These are phyloP conservation scores for Anableps anableps DNA, from an alignment of 2,797 vertebrate genomes.

Conservation along the genomic window DNA sequence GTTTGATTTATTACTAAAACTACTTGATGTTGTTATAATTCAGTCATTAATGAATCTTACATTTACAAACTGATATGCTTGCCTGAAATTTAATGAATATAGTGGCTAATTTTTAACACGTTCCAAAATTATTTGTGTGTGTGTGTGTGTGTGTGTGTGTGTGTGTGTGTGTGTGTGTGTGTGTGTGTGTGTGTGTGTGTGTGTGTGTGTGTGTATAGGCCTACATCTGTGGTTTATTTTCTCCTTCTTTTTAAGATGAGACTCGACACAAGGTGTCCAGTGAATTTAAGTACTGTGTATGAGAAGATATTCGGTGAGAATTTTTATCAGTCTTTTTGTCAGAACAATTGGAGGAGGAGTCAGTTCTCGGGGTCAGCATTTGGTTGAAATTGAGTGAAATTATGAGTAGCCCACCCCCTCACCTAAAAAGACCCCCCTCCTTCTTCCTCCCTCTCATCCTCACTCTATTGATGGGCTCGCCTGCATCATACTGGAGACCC, in stretches of 20 bases:
- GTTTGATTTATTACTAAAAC: background rate
- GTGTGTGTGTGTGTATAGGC: background rate
- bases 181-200: no score
- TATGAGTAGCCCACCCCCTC: slow-evolving; percentile 77
- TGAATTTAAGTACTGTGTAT: background rate
- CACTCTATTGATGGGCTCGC: slow-evolving; percentile 73
- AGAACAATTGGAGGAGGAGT: slow-evolving; percentile 69
- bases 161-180: no score
- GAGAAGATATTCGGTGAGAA: slow-evolving; percentile 18
- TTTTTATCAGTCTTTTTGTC: slow-evolving; percentile 26
- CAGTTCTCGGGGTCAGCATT: slow-evolving; percentile 72
- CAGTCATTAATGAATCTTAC: background rate
- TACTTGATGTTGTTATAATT: background rate
- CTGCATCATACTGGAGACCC: slow-evolving; percentile 84
- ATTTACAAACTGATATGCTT: background rate
- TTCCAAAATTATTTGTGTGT: background rate
- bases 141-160: no score
- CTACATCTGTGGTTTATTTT: background rate
- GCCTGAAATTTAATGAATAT: background rate
- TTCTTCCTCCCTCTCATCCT: slow-evolving; percentile 51
- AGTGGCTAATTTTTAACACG: background rate
- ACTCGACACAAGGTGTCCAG: background rate
- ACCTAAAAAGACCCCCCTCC: slow-evolving; percentile 59
- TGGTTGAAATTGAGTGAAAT: slow-evolving; percentile 79
- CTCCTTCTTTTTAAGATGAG: background rate